A percentile compares a stretch with the other conserved stretches of the same genome.
phyloP scores from a whole-genome alignment of 2,797 vertebrate genomes.

The Nasua narica region DNA sequence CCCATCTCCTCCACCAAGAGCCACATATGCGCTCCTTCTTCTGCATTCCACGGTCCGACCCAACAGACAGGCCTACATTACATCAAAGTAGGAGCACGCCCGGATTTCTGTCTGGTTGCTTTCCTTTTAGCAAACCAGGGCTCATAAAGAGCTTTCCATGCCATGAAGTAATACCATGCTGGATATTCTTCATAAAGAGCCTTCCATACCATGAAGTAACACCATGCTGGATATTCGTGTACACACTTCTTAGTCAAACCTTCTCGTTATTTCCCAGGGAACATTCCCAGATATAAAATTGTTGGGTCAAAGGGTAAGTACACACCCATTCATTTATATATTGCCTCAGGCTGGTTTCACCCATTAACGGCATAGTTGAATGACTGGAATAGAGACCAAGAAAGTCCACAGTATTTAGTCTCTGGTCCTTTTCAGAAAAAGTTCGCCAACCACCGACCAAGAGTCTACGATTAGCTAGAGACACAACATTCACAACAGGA shows the following conservation, averaged over 20 bases:
- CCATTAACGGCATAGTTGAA: neutral
- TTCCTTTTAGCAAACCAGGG: conserved; percentile 47
- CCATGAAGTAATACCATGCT: neutral
- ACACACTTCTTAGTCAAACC: neutral
- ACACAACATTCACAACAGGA: neutral
- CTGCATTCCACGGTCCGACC: neutral
- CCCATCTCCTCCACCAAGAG: neutral
- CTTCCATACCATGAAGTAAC: neutral
- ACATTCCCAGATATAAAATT: neutral
- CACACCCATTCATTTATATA: neutral
- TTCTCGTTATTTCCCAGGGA: conserved; percentile 9
- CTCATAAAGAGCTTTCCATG: neutral
- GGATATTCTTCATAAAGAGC: too few species aligned
- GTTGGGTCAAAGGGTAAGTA: neutral
- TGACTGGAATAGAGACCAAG: neutral
- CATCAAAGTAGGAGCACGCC: neutral
- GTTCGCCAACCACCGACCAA: neutral
- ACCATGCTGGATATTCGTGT: neutral
- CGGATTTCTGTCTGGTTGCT: neutral
- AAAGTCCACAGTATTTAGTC: neutral
- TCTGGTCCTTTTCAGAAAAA: neutral
- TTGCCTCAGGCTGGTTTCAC: neutral
- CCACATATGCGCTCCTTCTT: neutral
- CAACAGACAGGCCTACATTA: neutral
- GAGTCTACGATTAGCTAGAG: neutral